Evolutionary conservation across 2,888 invertebrate species (phyloP).

Genomic region (Eurytoma adleriae): DNA sequence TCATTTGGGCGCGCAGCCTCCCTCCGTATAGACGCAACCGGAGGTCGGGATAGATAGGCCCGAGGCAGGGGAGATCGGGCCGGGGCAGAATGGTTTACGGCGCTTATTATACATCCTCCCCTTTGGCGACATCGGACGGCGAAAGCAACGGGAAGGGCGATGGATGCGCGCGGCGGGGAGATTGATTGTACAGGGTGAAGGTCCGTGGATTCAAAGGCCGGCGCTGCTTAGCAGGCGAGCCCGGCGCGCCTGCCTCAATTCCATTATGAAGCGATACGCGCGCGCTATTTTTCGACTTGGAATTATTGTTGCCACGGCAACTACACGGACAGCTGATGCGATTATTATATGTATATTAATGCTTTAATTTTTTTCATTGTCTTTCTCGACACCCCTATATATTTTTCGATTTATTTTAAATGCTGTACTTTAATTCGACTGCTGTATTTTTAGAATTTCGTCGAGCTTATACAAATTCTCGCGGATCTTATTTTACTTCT

Average conservation of each 20-base stretch:
- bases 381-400: too few relatives aligned
- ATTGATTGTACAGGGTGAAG: conserved; percentile 25
- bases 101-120: conserved; percentile 44
- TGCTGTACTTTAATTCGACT: too few relatives aligned
- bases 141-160: conserved; percentile 22
- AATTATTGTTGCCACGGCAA: too few relatives aligned
- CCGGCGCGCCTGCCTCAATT: neutral
- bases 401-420: too few relatives aligned
- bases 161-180: conserved; percentile 25
- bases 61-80: conserved; percentile 28
- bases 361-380: too few relatives aligned
- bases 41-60: neutral
- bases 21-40: neutral
- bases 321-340: too few relatives aligned
- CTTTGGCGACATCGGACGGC: conserved; percentile 26
- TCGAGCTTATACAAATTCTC: too few relatives aligned
- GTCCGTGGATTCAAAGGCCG: conserved; percentile 25
- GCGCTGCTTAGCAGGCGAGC: conserved; percentile 16
- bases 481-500: too few relatives aligned
- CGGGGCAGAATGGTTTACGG: conserved; percentile 37
- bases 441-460: too few relatives aligned
- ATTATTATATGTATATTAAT: too few relatives aligned
- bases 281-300: neutral
- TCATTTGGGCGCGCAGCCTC: neutral
- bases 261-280: neutral